Evolutionary conservation across 2,113 vertebrate genomes (phyloP).

Genomic region (Meles meles): DNA sequence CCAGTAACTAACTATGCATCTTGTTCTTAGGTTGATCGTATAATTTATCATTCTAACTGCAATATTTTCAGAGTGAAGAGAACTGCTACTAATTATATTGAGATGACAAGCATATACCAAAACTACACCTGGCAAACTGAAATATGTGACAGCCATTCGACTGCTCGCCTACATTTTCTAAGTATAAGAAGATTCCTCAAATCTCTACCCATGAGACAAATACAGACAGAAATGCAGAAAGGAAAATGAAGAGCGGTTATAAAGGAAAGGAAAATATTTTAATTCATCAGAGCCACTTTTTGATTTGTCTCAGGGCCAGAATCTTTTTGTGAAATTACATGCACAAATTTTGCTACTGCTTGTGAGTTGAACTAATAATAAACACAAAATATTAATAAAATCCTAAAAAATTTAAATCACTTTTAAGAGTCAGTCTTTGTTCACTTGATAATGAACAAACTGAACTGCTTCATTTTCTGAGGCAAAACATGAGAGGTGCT

Average conservation of each 20-base stretch:
- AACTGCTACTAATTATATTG: not conserved
- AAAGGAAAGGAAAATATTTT: not conserved
- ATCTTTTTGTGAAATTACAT: not conserved
- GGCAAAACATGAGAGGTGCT: not conserved
- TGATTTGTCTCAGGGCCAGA: not conserved
- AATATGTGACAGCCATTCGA: not conserved
- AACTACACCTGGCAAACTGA: not conserved
- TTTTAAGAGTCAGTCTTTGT: not conserved
- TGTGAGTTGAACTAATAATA: slow-evolving; percentile 13
- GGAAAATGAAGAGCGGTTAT: not conserved
- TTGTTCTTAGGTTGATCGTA: not conserved
- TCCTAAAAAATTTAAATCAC: slow-evolving; percentile 6
- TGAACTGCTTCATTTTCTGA: slow-evolving; percentile 17
- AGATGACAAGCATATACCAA: not conserved
- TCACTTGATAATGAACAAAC: not conserved
- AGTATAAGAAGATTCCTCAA: not conserved
- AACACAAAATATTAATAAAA: slow-evolving; percentile 31
- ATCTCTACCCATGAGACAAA: not conserved
- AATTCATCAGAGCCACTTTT: not conserved
- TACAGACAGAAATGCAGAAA: not conserved
- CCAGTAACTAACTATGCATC: not conserved
- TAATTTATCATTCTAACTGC: not conserved
- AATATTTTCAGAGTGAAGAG: not conserved
- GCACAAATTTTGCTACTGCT: not conserved
- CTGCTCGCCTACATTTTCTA: not conserved